Percentiles rank a stretch among this genome's conserved stretches.
These are phyloP conservation scores for Amaurobius ferox DNA, from an alignment of 2,888 invertebrate species.

Conservation along the genomic window DNA sequence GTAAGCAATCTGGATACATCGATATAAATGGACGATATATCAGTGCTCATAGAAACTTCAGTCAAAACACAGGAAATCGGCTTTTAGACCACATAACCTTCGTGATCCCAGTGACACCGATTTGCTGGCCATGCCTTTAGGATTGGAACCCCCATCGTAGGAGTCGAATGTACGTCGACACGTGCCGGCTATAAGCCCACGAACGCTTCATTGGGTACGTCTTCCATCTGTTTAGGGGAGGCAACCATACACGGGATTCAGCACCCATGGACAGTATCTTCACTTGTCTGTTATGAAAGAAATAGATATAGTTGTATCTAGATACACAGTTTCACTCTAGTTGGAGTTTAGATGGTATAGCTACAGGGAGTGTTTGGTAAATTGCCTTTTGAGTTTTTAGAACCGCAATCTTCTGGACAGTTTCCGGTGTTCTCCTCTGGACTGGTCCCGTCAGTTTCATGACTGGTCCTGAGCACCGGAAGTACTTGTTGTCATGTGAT, in stretches of 20 bases:
- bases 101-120: constrained; percentile 48
- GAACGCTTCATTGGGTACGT: constrained; percentile 67
- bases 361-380: neutral
- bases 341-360: too few relatives aligned
- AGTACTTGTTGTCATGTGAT: too few relatives aligned
- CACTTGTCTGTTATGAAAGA: neutral
- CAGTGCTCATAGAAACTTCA: too few relatives aligned
- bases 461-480: too few relatives aligned
- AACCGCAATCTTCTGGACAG: neutral
- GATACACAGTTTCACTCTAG: too few relatives aligned
- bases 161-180: constrained; percentile 10
- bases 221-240: constrained; percentile 58
- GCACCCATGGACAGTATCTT: neutral
- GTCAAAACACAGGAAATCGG: constrained; percentile 4
- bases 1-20: too few relatives aligned
- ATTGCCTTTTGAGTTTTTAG: neutral
- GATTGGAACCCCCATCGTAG: constrained; percentile 19
- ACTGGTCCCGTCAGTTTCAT: too few relatives aligned
- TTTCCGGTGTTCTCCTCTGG: neutral
- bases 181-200: constrained; percentile 57
- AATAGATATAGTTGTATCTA: neutral
- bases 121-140: constrained; percentile 43
- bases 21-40: too few relatives aligned
- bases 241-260: constrained; percentile 32
- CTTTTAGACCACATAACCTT: neutral